Evolutionary conservation across 2,113 vertebrate genomes (phyloP).

Genomic region (Chaetops frenatus): DNA sequence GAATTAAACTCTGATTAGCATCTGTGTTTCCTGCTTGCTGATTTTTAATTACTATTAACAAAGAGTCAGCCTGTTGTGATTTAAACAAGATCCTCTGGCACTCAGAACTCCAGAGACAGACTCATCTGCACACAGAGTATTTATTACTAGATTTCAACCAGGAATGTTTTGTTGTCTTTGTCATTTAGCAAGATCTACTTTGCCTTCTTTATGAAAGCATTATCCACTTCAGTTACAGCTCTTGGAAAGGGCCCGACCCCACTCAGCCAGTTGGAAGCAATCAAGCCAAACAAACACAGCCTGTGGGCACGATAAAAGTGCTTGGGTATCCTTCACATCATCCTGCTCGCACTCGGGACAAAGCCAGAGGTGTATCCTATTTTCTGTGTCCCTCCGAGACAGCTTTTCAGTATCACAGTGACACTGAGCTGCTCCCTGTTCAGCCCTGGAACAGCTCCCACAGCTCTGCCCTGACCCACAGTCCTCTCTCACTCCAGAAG

Average conservation of each 20-base stretch:
- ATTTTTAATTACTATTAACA: neutral
- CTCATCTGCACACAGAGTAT: neutral
- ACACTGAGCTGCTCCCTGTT: too few relatives aligned
- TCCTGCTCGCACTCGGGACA: neutral
- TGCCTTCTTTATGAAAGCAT: neutral
- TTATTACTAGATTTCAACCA: neutral
- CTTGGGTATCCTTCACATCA: neutral
- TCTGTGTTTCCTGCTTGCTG: constrained; percentile 11
- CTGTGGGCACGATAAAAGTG: neutral
- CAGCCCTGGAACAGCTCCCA: neutral
- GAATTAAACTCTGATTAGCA: neutral
- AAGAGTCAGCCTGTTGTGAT: neutral
- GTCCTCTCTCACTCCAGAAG: neutral
- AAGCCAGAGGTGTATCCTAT: neutral
- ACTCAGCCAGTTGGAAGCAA: neutral
- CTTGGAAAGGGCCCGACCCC: neutral
- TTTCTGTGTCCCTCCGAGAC: neutral
- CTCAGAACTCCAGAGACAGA: neutral
- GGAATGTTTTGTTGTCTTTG: neutral
- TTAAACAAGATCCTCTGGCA: neutral
- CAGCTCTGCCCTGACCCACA: neutral
- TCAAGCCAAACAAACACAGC: neutral
- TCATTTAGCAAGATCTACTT: constrained; percentile 26
- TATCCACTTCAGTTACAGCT: neutral
- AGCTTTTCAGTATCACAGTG: neutral